Evolutionary conservation across 1,140 invertebrate genomes (phyloP).

Genomic region (Ceratina calcarata): DNA sequence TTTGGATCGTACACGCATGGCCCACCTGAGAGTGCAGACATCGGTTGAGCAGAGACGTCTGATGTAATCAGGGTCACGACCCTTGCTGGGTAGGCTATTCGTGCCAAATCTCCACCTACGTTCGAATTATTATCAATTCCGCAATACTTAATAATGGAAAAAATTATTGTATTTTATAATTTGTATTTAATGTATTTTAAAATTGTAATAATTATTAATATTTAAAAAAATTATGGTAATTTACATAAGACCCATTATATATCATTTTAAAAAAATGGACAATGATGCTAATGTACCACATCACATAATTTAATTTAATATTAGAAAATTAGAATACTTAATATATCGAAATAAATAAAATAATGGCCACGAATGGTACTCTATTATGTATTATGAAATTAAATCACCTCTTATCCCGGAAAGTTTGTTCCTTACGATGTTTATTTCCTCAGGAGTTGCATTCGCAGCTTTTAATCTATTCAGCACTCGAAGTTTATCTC

Average conservation of each 20-base stretch:
- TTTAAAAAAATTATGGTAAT: too few relatives aligned
- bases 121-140: not conserved
- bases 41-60: slow-evolving; percentile 84
- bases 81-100: slow-evolving; percentile 79
- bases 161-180: too few relatives aligned
- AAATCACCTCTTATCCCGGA: slow-evolving; percentile 82
- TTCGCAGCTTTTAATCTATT: slow-evolving; percentile 79
- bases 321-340: too few relatives aligned
- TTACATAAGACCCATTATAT: too few relatives aligned
- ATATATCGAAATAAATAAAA: too few relatives aligned
- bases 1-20: slow-evolving; percentile 82
- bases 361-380: too few relatives aligned
- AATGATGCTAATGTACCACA: too few relatives aligned
- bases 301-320: not conserved
- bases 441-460: slow-evolving; percentile 83
- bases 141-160: not conserved
- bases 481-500: slow-evolving; percentile 81
- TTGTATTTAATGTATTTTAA: too few relatives aligned
- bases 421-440: slow-evolving; percentile 83
- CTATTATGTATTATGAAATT: too few relatives aligned
- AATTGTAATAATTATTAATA: too few relatives aligned
- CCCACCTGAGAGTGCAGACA: slow-evolving; percentile 83
- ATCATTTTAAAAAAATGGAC: too few relatives aligned
- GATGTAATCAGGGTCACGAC: slow-evolving; percentile 85
- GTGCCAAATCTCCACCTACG: slow-evolving; percentile 83